Evolutionary conservation across 2,888 invertebrate species (phyloP).

Genomic region (Dynastes tityus): DNA sequence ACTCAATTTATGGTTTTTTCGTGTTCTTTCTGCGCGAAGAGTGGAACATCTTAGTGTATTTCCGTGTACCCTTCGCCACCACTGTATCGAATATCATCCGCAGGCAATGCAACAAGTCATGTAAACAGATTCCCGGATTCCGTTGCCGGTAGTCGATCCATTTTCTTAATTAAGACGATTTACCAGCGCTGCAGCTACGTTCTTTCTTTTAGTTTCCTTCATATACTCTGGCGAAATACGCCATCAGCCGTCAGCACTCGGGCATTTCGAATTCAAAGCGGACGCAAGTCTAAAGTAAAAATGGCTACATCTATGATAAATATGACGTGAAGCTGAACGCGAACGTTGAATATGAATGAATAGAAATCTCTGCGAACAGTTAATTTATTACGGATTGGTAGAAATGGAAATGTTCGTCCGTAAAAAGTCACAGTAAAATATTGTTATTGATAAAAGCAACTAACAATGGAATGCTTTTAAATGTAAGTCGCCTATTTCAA

Average conservation of each 20-base stretch:
- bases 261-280: slow-evolving; percentile 24
- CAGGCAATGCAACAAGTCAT: slow-evolving; percentile 57
- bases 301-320: neutral
- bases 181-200: neutral
- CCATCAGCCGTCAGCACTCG: too few relatives aligned
- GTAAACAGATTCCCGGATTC: slow-evolving; percentile 50
- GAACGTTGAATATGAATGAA: slow-evolving; percentile 8
- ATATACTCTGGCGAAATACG: too few relatives aligned
- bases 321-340: slow-evolving; percentile 16
- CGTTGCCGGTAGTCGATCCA: slow-evolving; percentile 10
- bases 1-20: slow-evolving; percentile 35
- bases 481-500: too few relatives aligned
- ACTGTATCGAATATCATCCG: slow-evolving; percentile 53
- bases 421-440: too few relatives aligned
- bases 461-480: too few relatives aligned
- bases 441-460: too few relatives aligned
- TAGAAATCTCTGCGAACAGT: neutral
- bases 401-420: neutral
- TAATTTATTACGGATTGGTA: slow-evolving; percentile 28
- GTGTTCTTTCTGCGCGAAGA: slow-evolving; percentile 17
- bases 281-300: slow-evolving; percentile 12
- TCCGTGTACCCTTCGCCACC: slow-evolving; percentile 53
- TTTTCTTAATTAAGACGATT: slow-evolving; percentile 43
- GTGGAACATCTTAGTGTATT: slow-evolving; percentile 56
- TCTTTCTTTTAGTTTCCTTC: slow-evolving; percentile 1